Conservation (phyloP, 2,797 vertebrate genomes). For the Channa striata region DNA sequence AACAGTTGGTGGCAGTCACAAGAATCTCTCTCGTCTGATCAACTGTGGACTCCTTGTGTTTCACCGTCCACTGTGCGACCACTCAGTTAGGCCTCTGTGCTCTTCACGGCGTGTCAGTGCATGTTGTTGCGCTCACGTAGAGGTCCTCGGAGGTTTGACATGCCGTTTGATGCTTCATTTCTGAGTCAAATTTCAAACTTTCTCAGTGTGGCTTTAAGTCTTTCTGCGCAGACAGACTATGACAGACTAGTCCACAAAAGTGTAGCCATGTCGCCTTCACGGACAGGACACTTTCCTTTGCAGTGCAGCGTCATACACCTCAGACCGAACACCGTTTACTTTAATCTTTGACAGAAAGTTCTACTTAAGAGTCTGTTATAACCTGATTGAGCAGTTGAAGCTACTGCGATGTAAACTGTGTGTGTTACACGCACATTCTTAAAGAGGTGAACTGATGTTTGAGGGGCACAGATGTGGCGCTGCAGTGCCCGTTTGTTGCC, state of each 20-base stretch:
- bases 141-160: neutral
- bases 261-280: neutral
- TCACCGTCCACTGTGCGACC: neutral
- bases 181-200: constrained; percentile 18
- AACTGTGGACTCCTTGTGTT: constrained; percentile 42
- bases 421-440: neutral
- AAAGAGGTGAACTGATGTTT: neutral
- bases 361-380: neutral
- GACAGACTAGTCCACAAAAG: neutral
- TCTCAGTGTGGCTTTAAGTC: neutral
- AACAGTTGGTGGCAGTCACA: constrained; percentile 68
- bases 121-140: constrained; percentile 1
- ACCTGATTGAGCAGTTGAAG: neutral
- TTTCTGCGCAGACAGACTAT: neutral
- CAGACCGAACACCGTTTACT: neutral
- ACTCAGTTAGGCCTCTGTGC: constrained; percentile 23
- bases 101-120: constrained; percentile 8
- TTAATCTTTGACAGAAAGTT: neutral
- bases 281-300: neutral
- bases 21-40: constrained; percentile 36
- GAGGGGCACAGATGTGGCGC: neutral
- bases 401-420: neutral
- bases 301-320: neutral
- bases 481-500: constrained; percentile 14
- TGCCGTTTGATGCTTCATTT: neutral